Conservation (phyloP, 2,888 invertebrate species). For the Thereva nobilitata region DNA sequence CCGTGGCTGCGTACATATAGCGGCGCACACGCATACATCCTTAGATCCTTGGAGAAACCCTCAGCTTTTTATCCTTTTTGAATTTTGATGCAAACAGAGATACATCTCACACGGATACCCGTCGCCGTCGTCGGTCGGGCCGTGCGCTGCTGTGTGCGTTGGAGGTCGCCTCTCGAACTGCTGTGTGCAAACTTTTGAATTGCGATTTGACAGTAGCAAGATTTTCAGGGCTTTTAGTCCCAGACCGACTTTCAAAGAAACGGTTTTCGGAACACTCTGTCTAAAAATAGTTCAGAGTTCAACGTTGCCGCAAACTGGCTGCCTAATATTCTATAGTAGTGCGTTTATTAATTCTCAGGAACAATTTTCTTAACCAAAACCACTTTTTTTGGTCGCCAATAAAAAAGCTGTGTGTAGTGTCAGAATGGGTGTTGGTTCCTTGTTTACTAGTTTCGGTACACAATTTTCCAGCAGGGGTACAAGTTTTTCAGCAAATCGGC, state of each 20-base stretch:
- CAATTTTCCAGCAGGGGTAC: too few relatives aligned
- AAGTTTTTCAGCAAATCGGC: too few relatives aligned
- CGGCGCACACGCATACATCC: slow-evolving; percentile 3
- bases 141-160: slow-evolving; percentile 31
- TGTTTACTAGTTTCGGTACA: too few relatives aligned
- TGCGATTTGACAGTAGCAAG: slow-evolving; percentile 37
- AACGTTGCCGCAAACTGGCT: slow-evolving; percentile 36
- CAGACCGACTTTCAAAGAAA: slow-evolving; percentile 44
- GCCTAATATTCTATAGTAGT: slow-evolving; percentile 22
- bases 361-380: too few relatives aligned
- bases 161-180: slow-evolving; percentile 19
- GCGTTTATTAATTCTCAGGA: slow-evolving; percentile 7
- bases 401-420: too few relatives aligned
- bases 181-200: slow-evolving; percentile 29
- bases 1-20: slow-evolving; percentile 17
- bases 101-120: slow-evolving; percentile 20
- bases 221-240: slow-evolving; percentile 44
- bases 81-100: slow-evolving; percentile 35
- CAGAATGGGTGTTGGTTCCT: too few relatives aligned
- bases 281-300: slow-evolving; percentile 39
- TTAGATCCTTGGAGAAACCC: slow-evolving; percentile 21
- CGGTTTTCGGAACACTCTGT: slow-evolving; percentile 42
- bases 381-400: too few relatives aligned
- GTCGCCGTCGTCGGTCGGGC: not conserved
- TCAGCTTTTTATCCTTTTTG: slow-evolving; percentile 31